Percentiles rank a stretch among this genome's conserved stretches.
Evolutionary conservation across 2,797 vertebrate genomes (phyloP).

Genomic region (Amazona finschi): DNA sequence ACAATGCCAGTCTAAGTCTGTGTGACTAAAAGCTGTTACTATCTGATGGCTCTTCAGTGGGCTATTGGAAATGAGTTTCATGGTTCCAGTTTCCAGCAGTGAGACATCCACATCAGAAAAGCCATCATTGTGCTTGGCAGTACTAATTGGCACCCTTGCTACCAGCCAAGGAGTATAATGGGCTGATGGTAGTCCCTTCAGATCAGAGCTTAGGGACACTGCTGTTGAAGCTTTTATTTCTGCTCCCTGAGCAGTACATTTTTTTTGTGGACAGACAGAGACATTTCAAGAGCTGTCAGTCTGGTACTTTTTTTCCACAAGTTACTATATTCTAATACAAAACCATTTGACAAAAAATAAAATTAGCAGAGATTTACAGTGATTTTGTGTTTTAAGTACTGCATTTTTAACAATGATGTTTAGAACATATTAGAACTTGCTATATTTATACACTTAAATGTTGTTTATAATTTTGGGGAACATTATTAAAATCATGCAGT

Average conservation of each 20-base stretch:
- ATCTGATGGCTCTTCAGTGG: slow-evolving; percentile 39
- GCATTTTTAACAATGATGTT: neutral
- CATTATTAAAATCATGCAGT: neutral
- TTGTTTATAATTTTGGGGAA: neutral
- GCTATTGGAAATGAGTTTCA: slow-evolving; percentile 60
- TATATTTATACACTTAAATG: neutral
- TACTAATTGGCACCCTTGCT: slow-evolving; percentile 62
- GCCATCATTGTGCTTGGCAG: slow-evolving; percentile 46
- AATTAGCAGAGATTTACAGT: neutral
- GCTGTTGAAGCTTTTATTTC: slow-evolving; percentile 47
- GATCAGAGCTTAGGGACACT: slow-evolving; percentile 53
- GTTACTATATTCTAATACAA: neutral
- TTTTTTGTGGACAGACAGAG: slow-evolving; percentile 31
- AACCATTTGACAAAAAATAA: neutral
- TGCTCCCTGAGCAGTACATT: neutral
- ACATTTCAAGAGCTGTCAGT: slow-evolving; percentile 41
- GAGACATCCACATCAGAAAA: slow-evolving; percentile 55
- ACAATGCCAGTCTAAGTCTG: slow-evolving; percentile 13
- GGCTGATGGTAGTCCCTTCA: slow-evolving; percentile 53
- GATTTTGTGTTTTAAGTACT: neutral
- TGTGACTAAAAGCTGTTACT: slow-evolving; percentile 43
- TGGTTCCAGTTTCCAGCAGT: slow-evolving; percentile 44
- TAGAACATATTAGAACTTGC: neutral
- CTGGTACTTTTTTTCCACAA: slow-evolving; percentile 3
- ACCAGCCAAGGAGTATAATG: slow-evolving; percentile 55